These are phyloP conservation scores for Gari tellinella DNA, from an alignment of 2,888 invertebrate species.

Conservation along the genomic window DNA sequence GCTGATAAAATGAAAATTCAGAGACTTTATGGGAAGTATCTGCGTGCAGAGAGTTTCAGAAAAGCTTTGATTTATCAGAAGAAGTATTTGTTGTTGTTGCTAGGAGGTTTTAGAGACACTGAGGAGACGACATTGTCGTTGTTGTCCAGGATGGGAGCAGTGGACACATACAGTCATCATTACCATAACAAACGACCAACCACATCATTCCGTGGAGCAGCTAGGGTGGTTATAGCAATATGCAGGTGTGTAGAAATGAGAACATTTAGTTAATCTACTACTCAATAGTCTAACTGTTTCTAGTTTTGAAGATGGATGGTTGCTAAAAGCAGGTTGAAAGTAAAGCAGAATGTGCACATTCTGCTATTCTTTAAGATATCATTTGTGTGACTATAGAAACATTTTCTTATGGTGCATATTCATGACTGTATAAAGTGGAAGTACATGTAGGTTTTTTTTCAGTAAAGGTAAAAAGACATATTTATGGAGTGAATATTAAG, in stretches of 20 bases:
- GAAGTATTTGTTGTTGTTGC: slow-evolving; percentile 91
- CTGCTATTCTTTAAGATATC: no score
- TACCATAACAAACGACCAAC: slow-evolving; percentile 39
- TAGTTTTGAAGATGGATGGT: no score
- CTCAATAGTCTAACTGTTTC: no score
- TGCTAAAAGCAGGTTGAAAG: no score
- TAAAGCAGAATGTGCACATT: no score
- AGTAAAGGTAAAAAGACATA: no score
- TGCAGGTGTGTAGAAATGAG: slow-evolving; percentile 66
- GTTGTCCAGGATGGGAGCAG: slow-evolving; percentile 84
- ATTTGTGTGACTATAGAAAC: no score
- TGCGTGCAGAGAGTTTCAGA: slow-evolving; percentile 93
- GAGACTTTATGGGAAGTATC: slow-evolving; percentile 86
- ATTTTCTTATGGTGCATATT: no score
- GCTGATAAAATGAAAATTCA: slow-evolving; percentile 78
- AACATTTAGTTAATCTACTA: no score
- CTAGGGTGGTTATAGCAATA: slow-evolving; percentile 76
- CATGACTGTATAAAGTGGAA: no score
- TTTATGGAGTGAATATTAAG: no score
- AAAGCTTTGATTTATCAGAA: slow-evolving; percentile 96
- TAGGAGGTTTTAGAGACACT: slow-evolving; percentile 87
- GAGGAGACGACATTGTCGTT: slow-evolving; percentile 85
- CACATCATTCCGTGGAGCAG: slow-evolving; percentile 76
- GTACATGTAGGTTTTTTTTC: no score
- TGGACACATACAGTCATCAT: slow-evolving; percentile 21